Percentiles rank a stretch among this genome's conserved stretches.
phyloP scores from a whole-genome alignment of 2,113 vertebrate species.

The Rhegmatorhina hoffmannsi region DNA sequence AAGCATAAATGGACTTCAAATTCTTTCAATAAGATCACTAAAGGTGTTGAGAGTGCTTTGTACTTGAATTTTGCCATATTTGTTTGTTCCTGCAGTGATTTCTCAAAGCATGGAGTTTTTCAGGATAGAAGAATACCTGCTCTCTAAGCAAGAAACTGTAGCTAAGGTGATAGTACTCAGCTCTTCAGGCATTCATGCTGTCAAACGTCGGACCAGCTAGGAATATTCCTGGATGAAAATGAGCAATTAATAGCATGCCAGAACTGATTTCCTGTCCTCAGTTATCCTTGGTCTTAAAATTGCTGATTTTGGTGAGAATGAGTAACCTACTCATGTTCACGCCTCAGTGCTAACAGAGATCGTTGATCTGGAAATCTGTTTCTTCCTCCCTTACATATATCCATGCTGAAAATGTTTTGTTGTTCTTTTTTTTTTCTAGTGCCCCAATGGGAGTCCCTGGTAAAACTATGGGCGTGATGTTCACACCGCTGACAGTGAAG shows the following conservation, averaged over 20 bases:
- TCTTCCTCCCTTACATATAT: background rate
- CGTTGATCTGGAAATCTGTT: background rate
- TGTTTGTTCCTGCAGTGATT: background rate
- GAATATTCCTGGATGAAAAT: background rate
- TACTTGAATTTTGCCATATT: background rate
- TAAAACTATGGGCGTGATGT: slow-evolving; percentile 97
- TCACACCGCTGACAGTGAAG: slow-evolving; percentile 93
- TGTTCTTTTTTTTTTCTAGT: slow-evolving; percentile 66
- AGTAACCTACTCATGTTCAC: background rate
- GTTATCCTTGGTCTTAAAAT: background rate
- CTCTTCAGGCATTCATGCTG: background rate
- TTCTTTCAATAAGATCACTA: background rate
- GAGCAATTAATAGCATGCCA: background rate
- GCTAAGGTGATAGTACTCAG: background rate
- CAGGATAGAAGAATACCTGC: background rate
- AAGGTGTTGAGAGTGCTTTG: background rate
- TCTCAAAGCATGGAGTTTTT: background rate
- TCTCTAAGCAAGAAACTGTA: background rate
- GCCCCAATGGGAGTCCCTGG: slow-evolving; percentile 96
- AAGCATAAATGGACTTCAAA: background rate
- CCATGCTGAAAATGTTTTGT: background rate
- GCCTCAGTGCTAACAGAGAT: background rate
- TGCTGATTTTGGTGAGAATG: slow-evolving; percentile 8
- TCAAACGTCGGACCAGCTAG: background rate
- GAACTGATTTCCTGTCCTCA: background rate